Conservation (phyloP, 64 coral and sea anemone species). For the Pachyseris speciosa region DNA sequence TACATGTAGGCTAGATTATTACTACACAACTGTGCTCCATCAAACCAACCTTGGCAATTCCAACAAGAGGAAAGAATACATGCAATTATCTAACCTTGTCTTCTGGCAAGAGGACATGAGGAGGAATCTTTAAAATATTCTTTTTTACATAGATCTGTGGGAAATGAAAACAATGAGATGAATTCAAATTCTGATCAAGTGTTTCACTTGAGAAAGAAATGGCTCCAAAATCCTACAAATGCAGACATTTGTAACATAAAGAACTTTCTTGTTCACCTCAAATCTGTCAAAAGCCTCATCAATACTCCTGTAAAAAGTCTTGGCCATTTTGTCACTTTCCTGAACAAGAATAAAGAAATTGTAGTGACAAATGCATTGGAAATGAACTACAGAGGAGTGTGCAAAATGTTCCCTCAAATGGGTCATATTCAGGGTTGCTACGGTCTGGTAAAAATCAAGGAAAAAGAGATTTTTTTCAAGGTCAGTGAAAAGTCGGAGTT, state of each 20-base stretch:
- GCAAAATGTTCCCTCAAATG: no score
- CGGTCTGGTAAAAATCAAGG: no score
- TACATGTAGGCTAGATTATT: no score
- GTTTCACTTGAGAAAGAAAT: background rate
- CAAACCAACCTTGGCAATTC: no score
- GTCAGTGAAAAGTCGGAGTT: no score
- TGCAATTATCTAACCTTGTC: slow-evolving; percentile 64
- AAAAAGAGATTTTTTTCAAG: no score
- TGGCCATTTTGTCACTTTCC: slow-evolving; percentile 66
- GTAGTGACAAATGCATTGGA: background rate
- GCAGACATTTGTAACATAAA: background rate
- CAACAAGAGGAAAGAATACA: background rate
- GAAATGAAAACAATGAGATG: background rate
- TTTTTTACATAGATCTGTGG: slow-evolving; percentile 77
- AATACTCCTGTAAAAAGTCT: slow-evolving; percentile 61
- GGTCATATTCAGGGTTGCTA: no score
- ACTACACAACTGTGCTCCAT: no score
- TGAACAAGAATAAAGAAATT: background rate
- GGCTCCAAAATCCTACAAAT: background rate
- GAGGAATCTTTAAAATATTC: slow-evolving; percentile 88
- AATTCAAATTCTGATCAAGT: background rate
- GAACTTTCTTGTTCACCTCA: slow-evolving; percentile 50
- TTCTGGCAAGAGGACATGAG: slow-evolving; percentile 82
- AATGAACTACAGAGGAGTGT: no score
- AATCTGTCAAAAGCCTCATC: slow-evolving; percentile 82